Evolutionary conservation across 2,113 vertebrate species (phyloP).

Genomic region (Plecturocebus donacophilus): DNA sequence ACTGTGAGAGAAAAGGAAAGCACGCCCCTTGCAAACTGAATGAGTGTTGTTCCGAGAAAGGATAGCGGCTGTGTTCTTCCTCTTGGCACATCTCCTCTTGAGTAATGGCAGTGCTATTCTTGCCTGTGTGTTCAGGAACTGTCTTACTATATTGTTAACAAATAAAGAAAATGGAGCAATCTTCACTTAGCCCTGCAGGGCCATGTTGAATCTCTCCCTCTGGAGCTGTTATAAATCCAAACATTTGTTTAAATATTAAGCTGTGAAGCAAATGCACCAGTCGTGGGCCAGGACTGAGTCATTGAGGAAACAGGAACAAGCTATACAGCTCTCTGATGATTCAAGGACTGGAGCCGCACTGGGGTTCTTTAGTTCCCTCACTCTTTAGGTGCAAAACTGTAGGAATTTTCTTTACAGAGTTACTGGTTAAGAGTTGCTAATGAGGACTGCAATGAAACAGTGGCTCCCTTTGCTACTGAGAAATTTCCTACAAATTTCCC

Average conservation of each 20-base stretch:
- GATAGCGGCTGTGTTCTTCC: background rate
- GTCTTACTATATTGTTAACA: constrained; percentile 48
- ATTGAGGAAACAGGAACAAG: background rate
- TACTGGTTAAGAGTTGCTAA: background rate
- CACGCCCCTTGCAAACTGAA: background rate
- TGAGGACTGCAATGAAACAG: background rate
- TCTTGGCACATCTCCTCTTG: background rate
- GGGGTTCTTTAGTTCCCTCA: background rate
- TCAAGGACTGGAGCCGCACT: background rate
- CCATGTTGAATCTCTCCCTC: background rate
- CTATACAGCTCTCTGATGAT: background rate
- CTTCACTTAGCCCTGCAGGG: background rate
- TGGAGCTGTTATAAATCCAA: background rate
- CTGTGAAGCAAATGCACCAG: background rate
- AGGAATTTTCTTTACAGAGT: background rate
- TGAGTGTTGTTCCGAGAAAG: background rate
- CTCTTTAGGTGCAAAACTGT: background rate
- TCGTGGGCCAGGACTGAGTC: background rate
- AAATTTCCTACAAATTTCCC: background rate
- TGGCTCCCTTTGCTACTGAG: background rate
- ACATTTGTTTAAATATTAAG: constrained; percentile 60
- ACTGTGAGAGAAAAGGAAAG: background rate
- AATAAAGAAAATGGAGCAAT: constrained; percentile 41
- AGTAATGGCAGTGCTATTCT: background rate
- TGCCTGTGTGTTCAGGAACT: background rate